Evolutionary conservation across 2,797 vertebrate genomes (phyloP).

Genomic region (Psittacula derbiana): DNA sequence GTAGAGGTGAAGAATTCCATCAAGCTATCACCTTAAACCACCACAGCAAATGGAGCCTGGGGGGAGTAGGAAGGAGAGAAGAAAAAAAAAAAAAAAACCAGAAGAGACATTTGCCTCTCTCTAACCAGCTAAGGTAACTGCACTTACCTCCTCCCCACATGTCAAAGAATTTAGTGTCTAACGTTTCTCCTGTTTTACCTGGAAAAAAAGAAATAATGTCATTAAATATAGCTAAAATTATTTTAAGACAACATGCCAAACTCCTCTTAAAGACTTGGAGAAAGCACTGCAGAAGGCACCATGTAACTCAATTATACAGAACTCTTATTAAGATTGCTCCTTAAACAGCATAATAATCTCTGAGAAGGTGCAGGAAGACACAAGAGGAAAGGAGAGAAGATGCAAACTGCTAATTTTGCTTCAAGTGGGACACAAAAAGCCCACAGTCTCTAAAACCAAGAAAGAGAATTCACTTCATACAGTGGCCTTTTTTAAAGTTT

Average conservation of each 20-base stretch:
- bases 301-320: not conserved
- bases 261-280: not conserved
- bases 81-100: not conserved
- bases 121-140: not conserved
- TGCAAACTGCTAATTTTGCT: not conserved
- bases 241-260: not conserved
- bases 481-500: not conserved
- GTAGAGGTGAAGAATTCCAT: not conserved
- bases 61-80: fast-evolving
- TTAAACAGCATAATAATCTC: not conserved
- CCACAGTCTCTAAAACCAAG: not conserved
- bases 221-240: not conserved
- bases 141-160: slow-evolving; percentile 95
- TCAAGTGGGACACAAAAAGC: not conserved
- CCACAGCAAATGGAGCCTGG: not conserved
- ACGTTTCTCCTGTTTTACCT: slow-evolving; percentile 86
- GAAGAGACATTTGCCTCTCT: not conserved
- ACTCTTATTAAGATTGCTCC: not conserved
- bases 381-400: not conserved
- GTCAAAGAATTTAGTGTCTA: slow-evolving; percentile 86
- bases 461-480: not conserved
- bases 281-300: not conserved
- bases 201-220: slow-evolving; percentile 18
- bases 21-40: not conserved
- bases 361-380: not conserved